Evolutionary conservation across 2,888 invertebrate genomes (phyloP), one percentile per base, ranked within the genome.

Genomic region (Falcaria lacertinaria): DNA sequence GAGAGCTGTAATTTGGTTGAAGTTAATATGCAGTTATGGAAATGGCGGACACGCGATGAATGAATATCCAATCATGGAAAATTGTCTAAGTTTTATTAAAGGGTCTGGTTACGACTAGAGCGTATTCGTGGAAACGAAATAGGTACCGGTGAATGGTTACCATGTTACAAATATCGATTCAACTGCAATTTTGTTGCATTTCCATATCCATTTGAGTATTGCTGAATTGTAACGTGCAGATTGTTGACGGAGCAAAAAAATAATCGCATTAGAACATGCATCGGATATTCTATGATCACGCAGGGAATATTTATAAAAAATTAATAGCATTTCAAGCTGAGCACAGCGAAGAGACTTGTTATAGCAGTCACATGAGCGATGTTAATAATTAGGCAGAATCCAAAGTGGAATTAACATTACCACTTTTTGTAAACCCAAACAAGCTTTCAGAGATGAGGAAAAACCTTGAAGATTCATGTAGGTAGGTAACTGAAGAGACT

Each of bases 391-490:
- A 14, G 11, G n/a, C 34, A 15, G 34, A 34, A 41, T 34, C 15
- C 47, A 52, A 50, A 52, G 57, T 52, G 51, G 45, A 55, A 47
- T 35, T 36, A 33, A 39, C n/a, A 43, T 46, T 44, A 47, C 33
- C 39, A 47, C 42, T 54, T 60, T 56, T 64, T 64, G 57, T 55
- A 45, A 43, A 38, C 46, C 39, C 39, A 58, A 60, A 63, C 57
- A 45, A 44, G 61, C 53, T 66, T 64, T 63, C 48, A 62, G 57
- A 50, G 44, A 64, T 50, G 49, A 65, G 71, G 69, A 71, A 75
- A 65, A 37, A 69, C 76, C 76, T 77, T 77, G 74, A 65, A 44
- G 52, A 48, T 41, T 54, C 52, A 52, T 52, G 48, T 54, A 57
- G 53, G 13, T 51, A 51, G 53, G 49, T 45, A 60, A 46, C 41